phyloP scores from a whole-genome alignment of 1,140 invertebrate species.

The Galleria mellonella region DNA sequence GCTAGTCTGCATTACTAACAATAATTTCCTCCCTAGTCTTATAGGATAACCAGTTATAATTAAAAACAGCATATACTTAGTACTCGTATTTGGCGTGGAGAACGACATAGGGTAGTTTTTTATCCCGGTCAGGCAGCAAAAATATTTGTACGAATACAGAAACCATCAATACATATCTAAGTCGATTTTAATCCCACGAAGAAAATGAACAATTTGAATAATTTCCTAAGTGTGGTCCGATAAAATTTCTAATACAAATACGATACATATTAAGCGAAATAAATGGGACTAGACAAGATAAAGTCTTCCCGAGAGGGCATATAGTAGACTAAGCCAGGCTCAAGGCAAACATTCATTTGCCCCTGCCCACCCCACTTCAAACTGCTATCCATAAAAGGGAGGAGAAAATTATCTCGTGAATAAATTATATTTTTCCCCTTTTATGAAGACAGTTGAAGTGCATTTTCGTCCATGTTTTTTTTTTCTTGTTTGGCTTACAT shows the following conservation, averaged over 20 bases:
- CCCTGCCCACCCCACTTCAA: constrained; percentile 47
- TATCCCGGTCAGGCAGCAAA: too few relatives aligned
- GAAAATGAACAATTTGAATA: too few relatives aligned
- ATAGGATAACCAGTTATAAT: too few relatives aligned
- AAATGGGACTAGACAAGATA: constrained; percentile 26
- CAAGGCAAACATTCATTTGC: constrained; percentile 53
- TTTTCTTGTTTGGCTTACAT: constrained; percentile 57
- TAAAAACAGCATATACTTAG: too few relatives aligned
- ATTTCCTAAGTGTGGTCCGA: too few relatives aligned
- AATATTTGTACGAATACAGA: too few relatives aligned
- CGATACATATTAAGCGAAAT: constrained; percentile 2
- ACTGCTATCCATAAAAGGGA: constrained; percentile 52
- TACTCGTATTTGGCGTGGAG: too few relatives aligned
- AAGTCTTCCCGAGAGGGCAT: constrained; percentile 26
- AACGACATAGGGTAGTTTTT: too few relatives aligned
- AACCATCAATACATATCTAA: too few relatives aligned
- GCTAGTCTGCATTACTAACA: too few relatives aligned
- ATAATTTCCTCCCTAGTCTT: too few relatives aligned
- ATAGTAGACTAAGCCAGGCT: constrained; percentile 16
- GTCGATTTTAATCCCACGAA: too few relatives aligned
- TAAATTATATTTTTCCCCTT: constrained; percentile 72
- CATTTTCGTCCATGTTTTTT: constrained; percentile 67
- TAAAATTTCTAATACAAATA: background rate
- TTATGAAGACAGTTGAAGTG: constrained; percentile 70
- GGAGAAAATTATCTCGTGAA: constrained; percentile 73